Evolutionary conservation across 2,113 vertebrate species (phyloP), one percentile per base, ranked within the genome.

Genomic region (Mesembrinibis cayennensis): DNA sequence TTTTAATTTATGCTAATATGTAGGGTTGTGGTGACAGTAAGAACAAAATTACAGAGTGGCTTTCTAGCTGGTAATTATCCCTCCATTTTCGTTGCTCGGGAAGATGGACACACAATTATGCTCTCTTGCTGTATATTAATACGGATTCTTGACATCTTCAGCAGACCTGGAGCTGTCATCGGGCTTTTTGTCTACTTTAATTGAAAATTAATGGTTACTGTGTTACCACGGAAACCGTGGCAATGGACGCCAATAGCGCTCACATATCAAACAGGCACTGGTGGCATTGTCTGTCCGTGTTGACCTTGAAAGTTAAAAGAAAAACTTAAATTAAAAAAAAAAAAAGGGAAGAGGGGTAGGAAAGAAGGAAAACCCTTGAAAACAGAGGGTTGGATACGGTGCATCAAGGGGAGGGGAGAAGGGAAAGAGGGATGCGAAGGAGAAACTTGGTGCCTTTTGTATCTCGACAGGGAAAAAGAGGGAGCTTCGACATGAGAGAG

Each of bases 131-230:
- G 99, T 99, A 99, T 99, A 99, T 99, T 99, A 99, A 99, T 99
- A 99, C 99, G 99, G 99, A 99, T 99, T 99, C 99, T 99, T 99
- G 99, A 99, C 99, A 99, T 99, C 99, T 99, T 99, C 99, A 99
- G 98, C 99, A 99, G 99, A 99, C 99, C 99, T 98, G 98, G 99
- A 99, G 99, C 99, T 99, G 99, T 99, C 99, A 99, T 99, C 98
- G 98, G 98, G 98, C 98, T 98, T 99, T 99, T 99, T 99, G 99
- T 99, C 99, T 99, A 99, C 98, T 99, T 99, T 99, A 99, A 99
- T 99, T 99, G 99, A 99, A 99, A 99, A 99, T 99, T 99, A 99
- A 99, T 99, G 99, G 99, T 99, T 99, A 99, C 99, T 99, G 98
- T 97, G 99, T 99, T 99, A 98, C 99, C 99, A 98, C 97, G 99